phyloP scores from a whole-genome alignment of 2,113 vertebrate species.

The Psilopsiagon aymara region DNA sequence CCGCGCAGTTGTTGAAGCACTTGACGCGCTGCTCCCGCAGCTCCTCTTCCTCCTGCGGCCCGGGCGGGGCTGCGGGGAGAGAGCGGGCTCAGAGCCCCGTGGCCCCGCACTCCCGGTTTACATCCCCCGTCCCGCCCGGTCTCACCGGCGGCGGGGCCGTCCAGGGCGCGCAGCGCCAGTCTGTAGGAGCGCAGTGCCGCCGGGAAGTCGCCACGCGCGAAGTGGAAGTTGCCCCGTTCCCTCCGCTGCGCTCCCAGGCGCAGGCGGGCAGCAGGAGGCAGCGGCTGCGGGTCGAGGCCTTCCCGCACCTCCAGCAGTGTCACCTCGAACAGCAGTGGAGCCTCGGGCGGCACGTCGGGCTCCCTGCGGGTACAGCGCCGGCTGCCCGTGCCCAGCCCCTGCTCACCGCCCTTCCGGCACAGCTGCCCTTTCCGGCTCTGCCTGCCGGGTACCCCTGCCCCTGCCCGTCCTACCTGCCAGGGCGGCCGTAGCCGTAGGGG shows the following conservation, averaged over 20 bases:
- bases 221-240: slow-evolving; percentile 86
- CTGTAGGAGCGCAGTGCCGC: slow-evolving; percentile 80
- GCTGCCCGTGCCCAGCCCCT: neutral
- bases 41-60: slow-evolving; percentile 77
- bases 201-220: slow-evolving; percentile 79
- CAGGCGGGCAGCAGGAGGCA: slow-evolving; percentile 77
- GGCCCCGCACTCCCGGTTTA: too few relatives aligned
- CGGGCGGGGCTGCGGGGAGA: neutral
- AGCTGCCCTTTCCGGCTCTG: too few relatives aligned
- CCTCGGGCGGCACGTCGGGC: slow-evolving; percentile 81
- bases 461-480: slow-evolving; percentile 79
- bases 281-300: slow-evolving; percentile 65
- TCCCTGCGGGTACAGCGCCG: slow-evolving; percentile 36
- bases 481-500: slow-evolving; percentile 79
- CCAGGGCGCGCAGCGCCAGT: slow-evolving; percentile 81
- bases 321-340: slow-evolving; percentile 82
- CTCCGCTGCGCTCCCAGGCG: slow-evolving; percentile 81
- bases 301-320: slow-evolving; percentile 80
- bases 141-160: slow-evolving; percentile 73
- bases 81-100: neutral
- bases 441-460: neutral
- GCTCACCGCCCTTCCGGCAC: neutral
- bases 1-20: slow-evolving; percentile 86
- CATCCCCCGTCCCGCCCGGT: too few relatives aligned
- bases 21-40: slow-evolving; percentile 82